Percentiles rank a stretch among this genome's conserved stretches.
These are phyloP conservation scores for Clinocottus analis DNA, from an alignment of 2,113 vertebrate species.

Conservation along the genomic window DNA sequence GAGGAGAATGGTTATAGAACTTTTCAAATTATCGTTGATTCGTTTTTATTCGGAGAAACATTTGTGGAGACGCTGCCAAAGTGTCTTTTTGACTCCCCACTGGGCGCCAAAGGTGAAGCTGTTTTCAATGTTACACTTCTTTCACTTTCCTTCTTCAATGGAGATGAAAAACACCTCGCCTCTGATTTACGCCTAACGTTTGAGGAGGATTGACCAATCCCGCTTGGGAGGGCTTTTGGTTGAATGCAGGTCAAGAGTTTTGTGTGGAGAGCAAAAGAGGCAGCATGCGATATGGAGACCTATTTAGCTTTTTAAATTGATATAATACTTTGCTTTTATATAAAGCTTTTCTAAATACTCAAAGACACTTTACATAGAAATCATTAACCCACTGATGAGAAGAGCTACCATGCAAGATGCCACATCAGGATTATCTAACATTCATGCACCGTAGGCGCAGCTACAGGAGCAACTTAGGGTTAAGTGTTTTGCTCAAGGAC, in stretches of 20 bases:
- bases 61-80: background rate
- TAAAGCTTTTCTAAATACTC: too few relatives aligned
- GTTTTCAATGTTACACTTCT: background rate
- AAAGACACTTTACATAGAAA: too few relatives aligned
- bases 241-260: too few relatives aligned
- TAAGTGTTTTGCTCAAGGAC: too few relatives aligned
- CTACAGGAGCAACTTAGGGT: too few relatives aligned
- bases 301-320: background rate
- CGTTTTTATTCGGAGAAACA: background rate
- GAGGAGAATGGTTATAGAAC: background rate
- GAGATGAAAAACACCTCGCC: background rate
- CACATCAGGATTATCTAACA: too few relatives aligned
- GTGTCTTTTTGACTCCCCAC: background rate
- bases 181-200: background rate
- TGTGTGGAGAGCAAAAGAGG: too few relatives aligned
- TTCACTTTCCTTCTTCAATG: background rate
- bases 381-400: too few relatives aligned
- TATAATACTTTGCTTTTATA: background rate
- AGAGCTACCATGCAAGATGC: too few relatives aligned
- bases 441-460: too few relatives aligned
- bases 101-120: background rate
- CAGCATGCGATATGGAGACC: background rate
- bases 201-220: too few relatives aligned
- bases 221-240: too few relatives aligned
- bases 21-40: background rate